Conservation (phyloP, 1,140 invertebrate genomes). For the Marisa cornuarietis region DNA sequence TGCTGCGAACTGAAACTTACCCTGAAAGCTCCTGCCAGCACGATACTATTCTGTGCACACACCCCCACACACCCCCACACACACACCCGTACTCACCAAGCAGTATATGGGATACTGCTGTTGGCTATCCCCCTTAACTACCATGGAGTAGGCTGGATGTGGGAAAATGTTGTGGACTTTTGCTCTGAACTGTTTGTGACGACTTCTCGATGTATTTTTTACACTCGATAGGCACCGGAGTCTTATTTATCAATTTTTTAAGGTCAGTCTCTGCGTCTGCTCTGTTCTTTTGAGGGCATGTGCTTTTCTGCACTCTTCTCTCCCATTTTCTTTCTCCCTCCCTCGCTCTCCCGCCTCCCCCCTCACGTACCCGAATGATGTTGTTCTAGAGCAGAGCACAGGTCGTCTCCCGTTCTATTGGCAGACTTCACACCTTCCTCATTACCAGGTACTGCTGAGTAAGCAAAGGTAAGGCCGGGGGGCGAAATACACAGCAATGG, state of each 20-base stretch:
- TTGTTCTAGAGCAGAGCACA: background rate
- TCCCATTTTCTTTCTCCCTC: constrained; percentile 16
- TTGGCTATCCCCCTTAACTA: too few relatives aligned
- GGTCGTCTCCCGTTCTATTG: background rate
- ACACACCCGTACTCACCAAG: background rate
- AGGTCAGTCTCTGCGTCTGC: background rate
- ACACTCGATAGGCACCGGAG: too few relatives aligned
- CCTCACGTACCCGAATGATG: background rate
- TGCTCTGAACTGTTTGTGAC: too few relatives aligned
- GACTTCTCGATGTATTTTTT: too few relatives aligned
- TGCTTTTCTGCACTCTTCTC: constrained; percentile 12
- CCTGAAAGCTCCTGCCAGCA: background rate
- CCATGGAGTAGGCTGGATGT: too few relatives aligned
- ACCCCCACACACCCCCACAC: background rate
- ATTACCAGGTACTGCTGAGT: background rate
- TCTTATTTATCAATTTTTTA: too few relatives aligned
- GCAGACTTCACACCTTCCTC: background rate
- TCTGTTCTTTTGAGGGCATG: background rate
- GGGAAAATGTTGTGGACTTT: too few relatives aligned
- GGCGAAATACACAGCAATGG: background rate
- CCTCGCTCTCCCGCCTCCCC: too few relatives aligned
- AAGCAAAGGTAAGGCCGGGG: background rate
- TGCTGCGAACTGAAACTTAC: background rate
- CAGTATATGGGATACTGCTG: constrained; percentile 1
- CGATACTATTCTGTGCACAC: too few relatives aligned